Evolutionary conservation across 92 coral and sea anemone genomes (phyloP).

Genomic region (Virgularia gustaviana): DNA sequence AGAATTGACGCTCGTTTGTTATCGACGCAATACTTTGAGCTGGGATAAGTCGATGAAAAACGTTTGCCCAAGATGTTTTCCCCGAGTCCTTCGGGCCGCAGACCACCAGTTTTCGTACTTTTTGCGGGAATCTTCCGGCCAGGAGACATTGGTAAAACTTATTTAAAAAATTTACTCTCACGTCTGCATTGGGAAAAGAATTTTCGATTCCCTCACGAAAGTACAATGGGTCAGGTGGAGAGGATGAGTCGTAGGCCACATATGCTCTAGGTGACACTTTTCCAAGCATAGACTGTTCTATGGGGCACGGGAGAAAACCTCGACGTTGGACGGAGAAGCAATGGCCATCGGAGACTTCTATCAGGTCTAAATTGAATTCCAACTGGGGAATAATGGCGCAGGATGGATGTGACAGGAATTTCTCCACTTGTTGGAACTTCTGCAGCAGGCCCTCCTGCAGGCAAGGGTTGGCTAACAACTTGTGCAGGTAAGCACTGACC

Average conservation of each 20-base stretch:
- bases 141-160: slow-evolving; percentile 26
- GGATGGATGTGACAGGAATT: not conserved
- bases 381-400: slow-evolving; percentile 7
- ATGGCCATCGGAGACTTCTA: slow-evolving; percentile 2
- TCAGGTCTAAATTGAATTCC: slow-evolving; percentile 1
- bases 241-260: not conserved
- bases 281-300: not conserved
- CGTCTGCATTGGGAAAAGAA: not conserved
- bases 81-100: slow-evolving; percentile 16
- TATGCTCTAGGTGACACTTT: slow-evolving; percentile 15
- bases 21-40: slow-evolving; percentile 10
- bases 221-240: slow-evolving; percentile 1
- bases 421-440: not conserved
- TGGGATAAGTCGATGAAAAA: not conserved
- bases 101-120: slow-evolving; percentile 23
- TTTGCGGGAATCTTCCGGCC: slow-evolving; percentile 12
- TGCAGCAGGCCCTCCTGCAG: not conserved
- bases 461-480: not conserved
- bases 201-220: slow-evolving; percentile 17
- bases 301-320: not conserved
- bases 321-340: slow-evolving; percentile 3
- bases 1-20: slow-evolving; percentile 21
- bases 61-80: slow-evolving; percentile 28
- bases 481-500: slow-evolving; percentile 4
- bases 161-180: slow-evolving; percentile 28